Base-by-base conservation (phyloP, 2,888 invertebrate genomes). In the Thereva nobilitata region DNA sequence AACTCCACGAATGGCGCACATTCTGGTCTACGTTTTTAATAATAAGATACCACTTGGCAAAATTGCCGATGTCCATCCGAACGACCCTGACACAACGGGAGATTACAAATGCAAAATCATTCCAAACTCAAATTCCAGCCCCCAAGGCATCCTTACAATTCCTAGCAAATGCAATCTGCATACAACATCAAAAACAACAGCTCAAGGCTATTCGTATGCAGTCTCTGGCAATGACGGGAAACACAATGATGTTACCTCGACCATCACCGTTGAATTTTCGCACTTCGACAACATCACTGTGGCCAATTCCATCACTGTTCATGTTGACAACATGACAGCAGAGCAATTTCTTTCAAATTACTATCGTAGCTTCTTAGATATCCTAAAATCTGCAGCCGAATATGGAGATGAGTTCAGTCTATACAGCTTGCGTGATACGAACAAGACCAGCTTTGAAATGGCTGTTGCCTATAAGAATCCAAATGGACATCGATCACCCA, bases 51-150 rank as follows among this genome's bases (percentile, higher is more conserved):
- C 93, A 0, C 77, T 86, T 34, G 91, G 91, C n/a, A 91, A 90
- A 80, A 89, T 97, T 70, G 97, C 95, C 5, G 88, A 95, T 79
- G 91, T 97, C 0, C 92, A 90, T 80, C 97, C 97, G 0, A 91
- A 93, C 75, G 97, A 97, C 82, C 88, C 90, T 0, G 97, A 97
- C 78, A 86, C 87, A n/a, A 87, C 88, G 61, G 97, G 96, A 4
- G 90, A 93, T 75, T 97, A 96, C 76, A 88, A 85, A 74, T 97
- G 97, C 77, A 89, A 88, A 76, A 87, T 95, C 70, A 81, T 92
- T 73, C 88, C 83, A 79, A 86, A 80, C 76, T 86, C 82, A 72
- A 86, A 83, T 71, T 74, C 75, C 6, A 77, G 74, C 71, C 75
- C 75, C 1, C 83, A 86, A 9, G 85, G 86, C 1, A 80, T 89